These are phyloP conservation scores for Thaumetopoea pityocampa DNA, from an alignment of 1,140 invertebrate species.

Conservation along the genomic window DNA sequence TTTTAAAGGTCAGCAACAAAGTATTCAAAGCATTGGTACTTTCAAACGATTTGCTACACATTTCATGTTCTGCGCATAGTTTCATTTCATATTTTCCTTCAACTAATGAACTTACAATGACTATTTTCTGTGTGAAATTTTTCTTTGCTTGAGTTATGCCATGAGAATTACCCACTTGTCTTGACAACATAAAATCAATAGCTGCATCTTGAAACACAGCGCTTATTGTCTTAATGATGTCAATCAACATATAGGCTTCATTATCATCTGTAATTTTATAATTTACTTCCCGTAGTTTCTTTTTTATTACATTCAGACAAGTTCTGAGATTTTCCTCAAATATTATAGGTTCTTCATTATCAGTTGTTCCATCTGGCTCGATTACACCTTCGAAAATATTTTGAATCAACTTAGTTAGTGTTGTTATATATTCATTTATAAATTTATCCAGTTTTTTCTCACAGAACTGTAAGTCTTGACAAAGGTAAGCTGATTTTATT, in stretches of 20 bases:
- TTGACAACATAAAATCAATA: slow-evolving; percentile 16
- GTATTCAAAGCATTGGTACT: slow-evolving; percentile 32
- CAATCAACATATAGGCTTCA: slow-evolving; percentile 35
- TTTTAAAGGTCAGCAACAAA: slow-evolving; percentile 31
- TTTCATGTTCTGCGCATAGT: slow-evolving; percentile 34
- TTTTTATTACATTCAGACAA: slow-evolving; percentile 30
- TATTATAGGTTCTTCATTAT: slow-evolving; percentile 4
- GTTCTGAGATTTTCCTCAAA: slow-evolving; percentile 34
- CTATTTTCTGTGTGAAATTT: slow-evolving; percentile 36
- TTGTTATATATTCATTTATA: slow-evolving; percentile 38
- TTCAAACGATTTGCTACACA: slow-evolving; percentile 40
- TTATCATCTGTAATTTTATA: slow-evolving; percentile 26
- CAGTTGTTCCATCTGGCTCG: neutral
- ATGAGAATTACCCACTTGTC: slow-evolving; percentile 10
- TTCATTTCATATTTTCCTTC: slow-evolving; percentile 41
- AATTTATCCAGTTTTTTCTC: slow-evolving; percentile 24
- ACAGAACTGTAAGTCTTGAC: slow-evolving; percentile 37
- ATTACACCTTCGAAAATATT: slow-evolving; percentile 26
- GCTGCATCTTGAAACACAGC: slow-evolving; percentile 39
- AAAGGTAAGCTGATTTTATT: slow-evolving; percentile 31
- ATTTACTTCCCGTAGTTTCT: slow-evolving; percentile 28
- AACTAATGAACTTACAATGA: slow-evolving; percentile 33
- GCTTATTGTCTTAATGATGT: slow-evolving; percentile 47
- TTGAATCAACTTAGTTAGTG: slow-evolving; percentile 30
- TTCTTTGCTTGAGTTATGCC: slow-evolving; percentile 19